Conservation (phyloP, 35 echinoderm and acorn worm species). For the Acanthaster planci region DNA sequence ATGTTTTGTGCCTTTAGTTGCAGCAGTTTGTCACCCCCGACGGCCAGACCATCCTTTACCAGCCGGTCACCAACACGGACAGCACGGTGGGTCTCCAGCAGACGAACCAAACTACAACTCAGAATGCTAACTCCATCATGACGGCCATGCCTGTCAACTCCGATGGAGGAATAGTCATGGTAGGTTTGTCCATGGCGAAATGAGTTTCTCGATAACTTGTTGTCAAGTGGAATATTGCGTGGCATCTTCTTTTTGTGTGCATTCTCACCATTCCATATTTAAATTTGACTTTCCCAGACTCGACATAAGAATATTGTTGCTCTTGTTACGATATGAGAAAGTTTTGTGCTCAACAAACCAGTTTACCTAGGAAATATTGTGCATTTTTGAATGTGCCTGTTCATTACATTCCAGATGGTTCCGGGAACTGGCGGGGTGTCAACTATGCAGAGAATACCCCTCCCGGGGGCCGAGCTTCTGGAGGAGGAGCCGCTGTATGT, state of each 20-base stretch:
- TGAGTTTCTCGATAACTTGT: too few relatives aligned
- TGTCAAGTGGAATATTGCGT: too few relatives aligned
- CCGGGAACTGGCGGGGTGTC: constrained; percentile 85
- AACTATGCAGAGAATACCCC: constrained; percentile 94
- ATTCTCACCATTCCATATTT: too few relatives aligned
- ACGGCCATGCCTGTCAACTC: constrained; percentile 44
- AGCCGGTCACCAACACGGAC: constrained; percentile 67
- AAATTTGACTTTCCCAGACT: too few relatives aligned
- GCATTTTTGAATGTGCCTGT: too few relatives aligned
- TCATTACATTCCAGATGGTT: constrained; percentile 65
- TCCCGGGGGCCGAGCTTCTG: constrained; percentile 84
- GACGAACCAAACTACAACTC: constrained; percentile 30
- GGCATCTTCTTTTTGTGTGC: too few relatives aligned
- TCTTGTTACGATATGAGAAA: background rate
- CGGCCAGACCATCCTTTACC: constrained; percentile 88
- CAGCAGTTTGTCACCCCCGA: constrained; percentile 89
- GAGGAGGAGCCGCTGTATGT: constrained; percentile 96
- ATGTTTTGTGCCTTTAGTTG: constrained; percentile 34
- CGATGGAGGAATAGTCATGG: constrained; percentile 78
- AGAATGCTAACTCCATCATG: constrained; percentile 23
- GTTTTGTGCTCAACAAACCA: too few relatives aligned
- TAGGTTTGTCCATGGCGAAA: constrained; percentile 55
- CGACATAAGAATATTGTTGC: too few relatives aligned
- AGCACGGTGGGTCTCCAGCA: constrained; percentile 43
- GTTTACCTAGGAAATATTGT: too few relatives aligned